phyloP scores from a whole-genome alignment of 2,797 vertebrate genomes.

The Oreochromis grahami region DNA sequence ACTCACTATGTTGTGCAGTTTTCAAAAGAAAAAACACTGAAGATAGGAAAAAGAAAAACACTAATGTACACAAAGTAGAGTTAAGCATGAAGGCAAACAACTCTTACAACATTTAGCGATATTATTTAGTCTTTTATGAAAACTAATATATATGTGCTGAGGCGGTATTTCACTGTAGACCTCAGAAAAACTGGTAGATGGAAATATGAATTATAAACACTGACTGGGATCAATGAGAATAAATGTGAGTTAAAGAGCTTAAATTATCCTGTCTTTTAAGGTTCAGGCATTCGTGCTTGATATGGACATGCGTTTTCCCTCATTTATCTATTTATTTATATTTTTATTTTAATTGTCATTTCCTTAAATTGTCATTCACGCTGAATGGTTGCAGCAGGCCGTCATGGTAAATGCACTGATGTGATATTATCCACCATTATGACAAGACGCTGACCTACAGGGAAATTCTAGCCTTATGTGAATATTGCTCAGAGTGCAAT shows the following conservation, averaged over 20 bases:
- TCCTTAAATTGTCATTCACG: constrained; percentile 43
- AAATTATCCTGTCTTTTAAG: constrained; percentile 1
- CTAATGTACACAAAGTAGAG: neutral
- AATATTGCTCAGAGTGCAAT: constrained; percentile 20
- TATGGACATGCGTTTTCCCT: constrained; percentile 25
- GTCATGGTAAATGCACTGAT: constrained; percentile 47
- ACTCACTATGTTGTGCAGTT: neutral
- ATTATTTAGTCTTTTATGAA: constrained; percentile 29
- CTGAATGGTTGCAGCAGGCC: constrained; percentile 27
- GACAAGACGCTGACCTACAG: constrained; percentile 19
- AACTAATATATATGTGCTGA: constrained; percentile 14
- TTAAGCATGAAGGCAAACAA: constrained; percentile 6
- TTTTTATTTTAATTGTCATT: neutral
- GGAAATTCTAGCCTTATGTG: constrained; percentile 33
- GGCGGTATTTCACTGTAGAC: neutral
- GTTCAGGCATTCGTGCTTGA: constrained; percentile 23
- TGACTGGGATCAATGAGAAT: constrained; percentile 32
- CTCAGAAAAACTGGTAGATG: constrained; percentile 34
- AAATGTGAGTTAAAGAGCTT: constrained; percentile 26
- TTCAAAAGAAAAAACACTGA: neutral
- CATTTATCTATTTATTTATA: neutral
- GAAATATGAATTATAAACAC: constrained; percentile 56
- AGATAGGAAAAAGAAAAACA: neutral
- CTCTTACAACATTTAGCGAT: neutral
- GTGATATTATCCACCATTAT: constrained; percentile 37